These are phyloP conservation scores for Amblyopsis hoosieri DNA, from an alignment of 2,797 vertebrate genomes.

Conservation along the genomic window DNA sequence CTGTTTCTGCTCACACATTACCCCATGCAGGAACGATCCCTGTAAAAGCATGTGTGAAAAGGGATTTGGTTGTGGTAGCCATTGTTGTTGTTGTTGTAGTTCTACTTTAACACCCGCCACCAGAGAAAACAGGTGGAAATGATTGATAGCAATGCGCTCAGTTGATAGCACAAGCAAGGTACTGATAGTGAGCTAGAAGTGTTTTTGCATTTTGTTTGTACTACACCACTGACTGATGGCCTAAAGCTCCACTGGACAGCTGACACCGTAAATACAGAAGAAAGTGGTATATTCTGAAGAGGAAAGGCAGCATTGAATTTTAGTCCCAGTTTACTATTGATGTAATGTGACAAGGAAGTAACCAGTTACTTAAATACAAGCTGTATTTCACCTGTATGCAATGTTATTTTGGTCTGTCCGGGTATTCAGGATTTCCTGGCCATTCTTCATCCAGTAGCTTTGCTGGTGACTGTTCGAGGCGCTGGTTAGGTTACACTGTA, in stretches of 20 bases:
- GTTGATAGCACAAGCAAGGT: too few species aligned
- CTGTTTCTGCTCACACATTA: too few species aligned
- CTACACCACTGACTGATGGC: constrained; percentile 28
- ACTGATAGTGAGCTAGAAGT: constrained; percentile 29
- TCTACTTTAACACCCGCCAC: too few species aligned
- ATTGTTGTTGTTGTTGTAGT: too few species aligned
- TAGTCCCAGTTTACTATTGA: constrained; percentile 62
- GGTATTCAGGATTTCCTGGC: constrained; percentile 85
- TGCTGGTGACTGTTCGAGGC: constrained; percentile 80
- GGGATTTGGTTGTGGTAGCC: too few species aligned
- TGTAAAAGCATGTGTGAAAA: too few species aligned
- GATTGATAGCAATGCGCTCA: too few species aligned
- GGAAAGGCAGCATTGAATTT: constrained; percentile 60
- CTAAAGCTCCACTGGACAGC: constrained; percentile 15
- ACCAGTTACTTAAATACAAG: constrained; percentile 47
- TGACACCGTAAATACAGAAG: constrained; percentile 50
- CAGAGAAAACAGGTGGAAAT: too few species aligned
- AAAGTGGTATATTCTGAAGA: constrained; percentile 43
- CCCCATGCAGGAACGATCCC: too few species aligned
- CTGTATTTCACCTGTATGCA: constrained; percentile 79
- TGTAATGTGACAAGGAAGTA: constrained; percentile 77
- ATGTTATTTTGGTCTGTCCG: constrained; percentile 77
- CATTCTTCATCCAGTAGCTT: constrained; percentile 97
- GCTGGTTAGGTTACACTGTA: constrained; percentile 93
- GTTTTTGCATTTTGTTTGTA: neutral